Base-by-base conservation (phyloP, 2,797 vertebrate species). In the Alectoris magna region DNA sequence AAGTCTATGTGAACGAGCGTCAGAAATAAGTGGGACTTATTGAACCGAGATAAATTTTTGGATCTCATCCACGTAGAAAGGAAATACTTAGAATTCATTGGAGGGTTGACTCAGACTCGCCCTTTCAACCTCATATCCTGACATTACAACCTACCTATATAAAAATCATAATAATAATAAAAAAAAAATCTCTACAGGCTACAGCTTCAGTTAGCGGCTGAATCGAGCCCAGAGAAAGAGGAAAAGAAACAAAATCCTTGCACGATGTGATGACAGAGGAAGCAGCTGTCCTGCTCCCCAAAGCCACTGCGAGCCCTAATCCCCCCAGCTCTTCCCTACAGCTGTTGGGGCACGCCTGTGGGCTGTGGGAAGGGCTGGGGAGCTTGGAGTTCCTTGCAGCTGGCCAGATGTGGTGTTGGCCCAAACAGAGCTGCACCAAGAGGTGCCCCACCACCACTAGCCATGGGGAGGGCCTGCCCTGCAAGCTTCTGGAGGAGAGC, bases 21-120 rank as follows among this genome's bases (percentile, higher is more conserved):
- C 90, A 92, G 82, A 88, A 95, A 87, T 91, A 94, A 92, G 73
- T 78, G 82, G 66, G 62, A 84, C 87, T 94, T 95, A 91, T 63
- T 93, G 94, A 96, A 96, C 95, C 84, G 62, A 90, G 73, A 93
- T 80, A 86, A 83, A 92, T 90, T 71, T 87, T 70, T 93, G 88
- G 82, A 95, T 80, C 87, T 89, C 88, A 92, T 93, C 94, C 92
- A 86, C 2, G 0, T 48, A 62, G 87, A 95, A 95, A 93, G 87
- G 92, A 96, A 95, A 94, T 87, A 69, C 76, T 94, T 89, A 62
- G 76, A 93, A 95, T 91, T 93, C 91, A 95, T 67, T 55, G 2
- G 70, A 90, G 93, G 78, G 51, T 88, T 95, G 87, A 93, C 87
- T 95, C 91, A 86, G 87, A 89, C 56, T 71, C 93, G 89, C 67